These are phyloP conservation scores for Epizoanthus illoricatus DNA, from an alignment of 92 coral and sea anemone species.

Conservation along the genomic window DNA sequence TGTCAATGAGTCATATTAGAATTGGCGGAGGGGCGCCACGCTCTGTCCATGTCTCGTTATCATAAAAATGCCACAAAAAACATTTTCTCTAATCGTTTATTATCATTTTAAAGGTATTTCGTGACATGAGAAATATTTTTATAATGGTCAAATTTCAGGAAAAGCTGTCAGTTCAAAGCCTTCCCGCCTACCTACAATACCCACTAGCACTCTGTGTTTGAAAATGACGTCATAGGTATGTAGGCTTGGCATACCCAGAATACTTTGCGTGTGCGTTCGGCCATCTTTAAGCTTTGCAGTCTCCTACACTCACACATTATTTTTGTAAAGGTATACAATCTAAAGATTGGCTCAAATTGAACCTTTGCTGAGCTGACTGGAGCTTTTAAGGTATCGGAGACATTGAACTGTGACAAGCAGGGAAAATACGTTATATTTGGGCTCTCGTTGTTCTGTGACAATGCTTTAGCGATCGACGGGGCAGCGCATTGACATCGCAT, in stretches of 20 bases:
- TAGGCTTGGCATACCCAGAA: conserved; percentile 93
- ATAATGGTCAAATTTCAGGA: conserved; percentile 9
- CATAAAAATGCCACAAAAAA: conserved; percentile 2
- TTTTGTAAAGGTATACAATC: conserved; percentile 70
- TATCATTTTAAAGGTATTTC: neutral
- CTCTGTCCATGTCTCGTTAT: neutral
- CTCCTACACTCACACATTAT: too few species aligned
- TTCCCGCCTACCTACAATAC: conserved; percentile 58
- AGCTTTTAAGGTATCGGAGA: conserved; percentile 59
- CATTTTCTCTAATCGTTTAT: neutral
- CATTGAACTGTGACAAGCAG: conserved; percentile 47
- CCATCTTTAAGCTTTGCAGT: conserved; percentile 79
- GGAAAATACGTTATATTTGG: conserved; percentile 47
- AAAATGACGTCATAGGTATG: conserved; percentile 88
- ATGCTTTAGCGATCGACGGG: conserved; percentile 26
- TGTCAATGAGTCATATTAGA: neutral
- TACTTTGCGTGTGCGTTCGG: conserved; percentile 58
- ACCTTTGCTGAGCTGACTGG: conserved; percentile 59
- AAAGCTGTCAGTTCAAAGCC: conserved; percentile 19
- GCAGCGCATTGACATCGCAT: conserved; percentile 23
- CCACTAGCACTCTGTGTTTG: conserved; percentile 23
- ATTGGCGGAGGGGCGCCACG: neutral
- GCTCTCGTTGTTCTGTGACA: conserved; percentile 44
- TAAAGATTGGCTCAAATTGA: conserved; percentile 67
- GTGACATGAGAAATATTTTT: conserved; percentile 16